Evolutionary conservation across 1,140 invertebrate genomes (phyloP).

Genomic region (Caenorhabditis briggsae): DNA sequence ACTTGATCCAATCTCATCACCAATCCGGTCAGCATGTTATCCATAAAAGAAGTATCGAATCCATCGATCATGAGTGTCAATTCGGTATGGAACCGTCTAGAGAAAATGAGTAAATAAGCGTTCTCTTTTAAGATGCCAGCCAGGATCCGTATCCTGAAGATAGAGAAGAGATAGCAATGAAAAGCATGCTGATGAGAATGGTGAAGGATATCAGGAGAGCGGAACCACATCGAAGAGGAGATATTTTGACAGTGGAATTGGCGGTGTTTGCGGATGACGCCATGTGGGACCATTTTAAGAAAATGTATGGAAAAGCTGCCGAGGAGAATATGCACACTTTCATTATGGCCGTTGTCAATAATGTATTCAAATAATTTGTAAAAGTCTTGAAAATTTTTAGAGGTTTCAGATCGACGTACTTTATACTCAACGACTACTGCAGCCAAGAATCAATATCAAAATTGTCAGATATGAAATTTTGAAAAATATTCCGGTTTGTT

Average conservation of each 20-base stretch:
- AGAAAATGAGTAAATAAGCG: not conserved
- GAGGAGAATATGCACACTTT: slow-evolving; percentile 67
- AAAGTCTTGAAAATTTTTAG: not conserved
- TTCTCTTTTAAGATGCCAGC: slow-evolving; percentile 59
- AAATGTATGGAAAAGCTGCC: slow-evolving; percentile 66
- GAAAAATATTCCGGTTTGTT: slow-evolving; percentile 67
- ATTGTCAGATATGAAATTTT: slow-evolving; percentile 68
- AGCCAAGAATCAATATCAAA: slow-evolving; percentile 66
- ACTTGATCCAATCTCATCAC: slow-evolving; percentile 62
- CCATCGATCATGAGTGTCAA: slow-evolving; percentile 63
- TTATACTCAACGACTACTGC: slow-evolving; percentile 64
- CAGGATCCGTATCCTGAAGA: slow-evolving; percentile 69
- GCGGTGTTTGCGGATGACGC: slow-evolving; percentile 69
- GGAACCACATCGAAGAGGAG: slow-evolving; percentile 10
- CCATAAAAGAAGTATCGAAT: slow-evolving; percentile 62
- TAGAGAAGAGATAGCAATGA: slow-evolving; percentile 52
- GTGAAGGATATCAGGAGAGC: slow-evolving; percentile 10
- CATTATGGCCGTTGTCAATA: slow-evolving; percentile 68
- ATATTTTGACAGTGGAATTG: slow-evolving; percentile 65
- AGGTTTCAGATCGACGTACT: slow-evolving; percentile 67
- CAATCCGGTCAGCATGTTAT: slow-evolving; percentile 63
- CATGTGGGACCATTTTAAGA: slow-evolving; percentile 68
- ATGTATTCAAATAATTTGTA: slow-evolving; percentile 50
- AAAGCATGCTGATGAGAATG: slow-evolving; percentile 27
- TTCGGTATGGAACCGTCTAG: slow-evolving; percentile 58